Percentiles rank a stretch among this genome's conserved stretches.
phyloP scores from a whole-genome alignment of 2,888 invertebrate genomes.

The Chymomyza caudatula region DNA sequence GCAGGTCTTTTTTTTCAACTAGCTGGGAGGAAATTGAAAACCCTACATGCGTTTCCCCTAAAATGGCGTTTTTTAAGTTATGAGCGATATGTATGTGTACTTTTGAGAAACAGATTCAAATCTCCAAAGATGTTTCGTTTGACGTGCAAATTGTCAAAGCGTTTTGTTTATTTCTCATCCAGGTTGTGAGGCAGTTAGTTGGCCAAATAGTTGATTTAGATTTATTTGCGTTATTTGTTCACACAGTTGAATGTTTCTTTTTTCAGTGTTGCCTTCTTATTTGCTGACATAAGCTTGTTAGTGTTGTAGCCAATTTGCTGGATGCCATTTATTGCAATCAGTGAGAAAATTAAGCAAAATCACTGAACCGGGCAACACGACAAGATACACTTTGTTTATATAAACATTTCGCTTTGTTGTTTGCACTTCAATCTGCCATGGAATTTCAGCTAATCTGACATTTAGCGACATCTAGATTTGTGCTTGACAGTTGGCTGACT shows the following conservation, averaged over 20 bases:
- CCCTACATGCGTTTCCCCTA: too few relatives aligned
- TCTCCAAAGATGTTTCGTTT: constrained; percentile 38
- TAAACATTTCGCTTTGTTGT: neutral
- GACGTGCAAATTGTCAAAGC: constrained; percentile 60
- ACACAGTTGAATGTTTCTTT: constrained; percentile 11
- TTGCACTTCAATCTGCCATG: constrained; percentile 40
- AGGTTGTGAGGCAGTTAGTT: constrained; percentile 16
- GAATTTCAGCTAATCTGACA: constrained; percentile 50
- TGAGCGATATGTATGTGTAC: neutral
- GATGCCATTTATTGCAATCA: constrained; percentile 65
- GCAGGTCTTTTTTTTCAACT: too few relatives aligned
- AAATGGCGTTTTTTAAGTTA: too few relatives aligned
- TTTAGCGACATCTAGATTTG: constrained; percentile 22
- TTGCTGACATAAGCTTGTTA: constrained; percentile 7
- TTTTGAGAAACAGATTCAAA: constrained; percentile 28
- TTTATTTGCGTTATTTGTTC: constrained; percentile 41
- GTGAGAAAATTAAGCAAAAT: constrained; percentile 55
- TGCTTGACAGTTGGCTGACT: neutral
- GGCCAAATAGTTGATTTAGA: constrained; percentile 50
- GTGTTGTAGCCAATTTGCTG: constrained; percentile 36
- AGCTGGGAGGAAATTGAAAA: too few relatives aligned
- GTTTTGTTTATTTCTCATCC: constrained; percentile 33
- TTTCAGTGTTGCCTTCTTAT: constrained; percentile 23
- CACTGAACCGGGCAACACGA: constrained; percentile 14
- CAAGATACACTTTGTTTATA: constrained; percentile 34